Conservation (phyloP, 2,113 vertebrate genomes). For the Chaetodon auriga region DNA sequence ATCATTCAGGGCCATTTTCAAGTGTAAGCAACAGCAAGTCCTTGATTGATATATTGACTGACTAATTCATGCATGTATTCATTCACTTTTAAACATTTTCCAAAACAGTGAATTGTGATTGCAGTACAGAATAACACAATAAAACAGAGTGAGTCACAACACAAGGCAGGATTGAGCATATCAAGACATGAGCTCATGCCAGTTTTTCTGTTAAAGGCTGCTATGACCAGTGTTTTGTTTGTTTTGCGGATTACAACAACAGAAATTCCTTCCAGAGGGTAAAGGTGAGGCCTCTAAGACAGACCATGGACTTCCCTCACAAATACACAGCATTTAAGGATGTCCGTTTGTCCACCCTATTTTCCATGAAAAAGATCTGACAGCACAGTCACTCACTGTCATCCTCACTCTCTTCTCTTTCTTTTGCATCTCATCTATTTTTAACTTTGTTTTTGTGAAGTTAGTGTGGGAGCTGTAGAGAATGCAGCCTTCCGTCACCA, state of each 20-base stretch:
- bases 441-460: conserved; percentile 60
- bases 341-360: conserved; percentile 75
- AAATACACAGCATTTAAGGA: conserved; percentile 69
- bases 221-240: conserved; percentile 22
- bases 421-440: conserved; percentile 58
- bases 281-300: conserved; percentile 59
- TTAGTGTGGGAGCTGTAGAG: conserved; percentile 25
- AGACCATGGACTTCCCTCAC: conserved; percentile 64
- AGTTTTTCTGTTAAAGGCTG: not conserved
- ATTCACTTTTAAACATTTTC: not conserved
- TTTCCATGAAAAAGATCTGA: conserved; percentile 71
- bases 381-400: conserved; percentile 62
- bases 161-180: not conserved
- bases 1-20: not conserved
- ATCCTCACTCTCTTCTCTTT: conserved; percentile 46
- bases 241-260: conserved; percentile 41
- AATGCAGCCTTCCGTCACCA: not conserved
- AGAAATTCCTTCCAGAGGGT: conserved; percentile 35
- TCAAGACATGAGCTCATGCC: not conserved
- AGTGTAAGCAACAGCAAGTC: not conserved
- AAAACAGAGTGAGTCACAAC: not conserved
- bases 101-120: not conserved
- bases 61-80: not conserved
- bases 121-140: not conserved
- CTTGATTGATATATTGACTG: too few species aligned